Percentiles rank a stretch among this genome's conserved stretches.
These are phyloP conservation scores for Rapana venosa DNA, from an alignment of 2,888 invertebrate genomes.

Conservation along the genomic window DNA sequence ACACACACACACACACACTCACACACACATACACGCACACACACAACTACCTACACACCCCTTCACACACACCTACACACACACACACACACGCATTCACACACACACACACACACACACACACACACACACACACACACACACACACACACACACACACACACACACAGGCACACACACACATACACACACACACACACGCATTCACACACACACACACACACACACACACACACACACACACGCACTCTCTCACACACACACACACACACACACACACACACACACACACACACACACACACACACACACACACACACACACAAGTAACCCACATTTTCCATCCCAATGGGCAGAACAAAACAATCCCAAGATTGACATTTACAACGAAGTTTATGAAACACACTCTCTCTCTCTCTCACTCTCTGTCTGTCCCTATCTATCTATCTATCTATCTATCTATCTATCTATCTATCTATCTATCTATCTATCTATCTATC, in stretches of 20 bases:
- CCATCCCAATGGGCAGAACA: no score
- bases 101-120: not conserved
- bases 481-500: no score
- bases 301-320: not conserved
- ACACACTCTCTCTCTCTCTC: no score
- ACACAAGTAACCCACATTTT: not conserved
- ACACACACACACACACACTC: not conserved
- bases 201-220: not conserved
- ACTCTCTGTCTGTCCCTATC: no score
- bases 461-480: no score
- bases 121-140: not conserved
- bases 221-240: not conserved
- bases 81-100: not conserved
- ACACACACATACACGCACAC: not conserved
- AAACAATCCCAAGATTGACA: no score
- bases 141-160: constrained; percentile 13
- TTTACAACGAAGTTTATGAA: no score
- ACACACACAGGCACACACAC: not conserved
- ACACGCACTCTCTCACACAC: not conserved
- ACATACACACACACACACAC: not conserved
- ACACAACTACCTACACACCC: no score
- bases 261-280: constrained; percentile 6
- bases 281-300: not conserved
- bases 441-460: no score
- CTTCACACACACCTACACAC: not conserved